These are phyloP conservation scores for Drosophila suzukii DNA, from an alignment of 1,140 invertebrate species.

Conservation along the genomic window DNA sequence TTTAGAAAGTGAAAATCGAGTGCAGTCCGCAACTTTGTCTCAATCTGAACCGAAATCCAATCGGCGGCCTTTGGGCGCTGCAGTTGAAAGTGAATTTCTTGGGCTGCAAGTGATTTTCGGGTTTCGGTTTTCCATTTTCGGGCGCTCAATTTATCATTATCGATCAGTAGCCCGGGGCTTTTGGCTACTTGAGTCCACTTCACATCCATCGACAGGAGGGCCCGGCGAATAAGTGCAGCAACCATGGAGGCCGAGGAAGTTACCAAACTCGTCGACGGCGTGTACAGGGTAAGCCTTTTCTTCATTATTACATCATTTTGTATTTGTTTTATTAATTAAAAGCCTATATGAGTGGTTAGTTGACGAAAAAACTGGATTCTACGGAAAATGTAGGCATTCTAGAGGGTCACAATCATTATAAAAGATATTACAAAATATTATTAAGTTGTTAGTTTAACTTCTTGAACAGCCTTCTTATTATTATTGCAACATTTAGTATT, in stretches of 20 bases:
- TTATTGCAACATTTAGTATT: background rate
- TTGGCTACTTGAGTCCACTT: constrained; percentile 30
- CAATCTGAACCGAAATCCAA: background rate
- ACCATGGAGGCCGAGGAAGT: constrained; percentile 94
- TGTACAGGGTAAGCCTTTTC: constrained; percentile 91
- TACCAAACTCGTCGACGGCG: constrained; percentile 94
- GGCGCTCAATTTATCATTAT: constrained; percentile 13
- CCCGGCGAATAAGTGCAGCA: constrained; percentile 11
- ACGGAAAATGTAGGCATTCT: background rate
- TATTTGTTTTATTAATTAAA: constrained; percentile 29
- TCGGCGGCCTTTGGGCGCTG: constrained; percentile 43
- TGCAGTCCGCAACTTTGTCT: constrained; percentile 42
- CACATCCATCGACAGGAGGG: constrained; percentile 37
- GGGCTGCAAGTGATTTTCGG: constrained; percentile 30
- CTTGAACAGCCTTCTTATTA: no score
- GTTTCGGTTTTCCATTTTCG: background rate
- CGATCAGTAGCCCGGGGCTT: constrained; percentile 41
- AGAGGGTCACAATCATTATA: background rate
- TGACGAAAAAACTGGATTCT: background rate
- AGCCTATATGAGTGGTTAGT: background rate
- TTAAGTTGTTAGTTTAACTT: background rate
- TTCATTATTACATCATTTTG: background rate
- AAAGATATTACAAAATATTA: background rate
- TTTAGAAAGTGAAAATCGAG: constrained; percentile 82
- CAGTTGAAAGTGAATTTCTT: constrained; percentile 74